These are phyloP conservation scores for Mythimna lalbum DNA, from an alignment of 2,888 invertebrate species.

Conservation along the genomic window DNA sequence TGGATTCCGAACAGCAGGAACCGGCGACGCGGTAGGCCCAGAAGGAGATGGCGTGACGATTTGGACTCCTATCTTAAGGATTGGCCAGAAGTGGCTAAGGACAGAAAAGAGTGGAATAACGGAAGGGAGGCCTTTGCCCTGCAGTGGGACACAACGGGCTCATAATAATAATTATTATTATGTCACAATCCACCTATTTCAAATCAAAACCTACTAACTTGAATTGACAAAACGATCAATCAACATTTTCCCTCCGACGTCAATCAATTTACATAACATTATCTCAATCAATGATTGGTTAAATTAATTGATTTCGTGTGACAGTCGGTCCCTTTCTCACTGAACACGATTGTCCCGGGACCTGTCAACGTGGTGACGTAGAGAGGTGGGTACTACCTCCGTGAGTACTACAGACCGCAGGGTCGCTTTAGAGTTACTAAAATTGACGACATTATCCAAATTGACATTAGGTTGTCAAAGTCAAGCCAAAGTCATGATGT, in stretches of 20 bases:
- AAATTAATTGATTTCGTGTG: conserved; percentile 46
- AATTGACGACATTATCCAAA: neutral
- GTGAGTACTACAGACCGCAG: conserved; percentile 4
- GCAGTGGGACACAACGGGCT: too few relatives aligned
- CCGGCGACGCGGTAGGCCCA: too few relatives aligned
- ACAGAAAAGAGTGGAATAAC: too few relatives aligned
- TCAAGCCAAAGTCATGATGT: too few relatives aligned
- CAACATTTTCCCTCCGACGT: neutral
- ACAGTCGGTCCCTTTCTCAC: conserved; percentile 19
- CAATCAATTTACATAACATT: conserved; percentile 34
- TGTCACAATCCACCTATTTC: neutral
- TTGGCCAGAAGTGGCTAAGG: too few relatives aligned
- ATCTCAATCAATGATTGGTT: conserved; percentile 27
- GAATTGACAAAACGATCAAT: neutral
- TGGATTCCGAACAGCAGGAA: too few relatives aligned
- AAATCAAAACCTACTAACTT: neutral
- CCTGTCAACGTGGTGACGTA: conserved; percentile 28
- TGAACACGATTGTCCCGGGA: neutral
- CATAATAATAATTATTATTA: too few relatives aligned
- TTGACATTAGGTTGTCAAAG: too few relatives aligned
- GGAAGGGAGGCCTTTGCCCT: too few relatives aligned
- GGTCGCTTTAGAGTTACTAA: neutral
- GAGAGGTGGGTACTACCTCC: neutral
- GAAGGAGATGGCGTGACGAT: too few relatives aligned
- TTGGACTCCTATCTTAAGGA: too few relatives aligned